Evolutionary conservation across 2,797 vertebrate genomes (phyloP).

Genomic region (Heterohyrax brucei): DNA sequence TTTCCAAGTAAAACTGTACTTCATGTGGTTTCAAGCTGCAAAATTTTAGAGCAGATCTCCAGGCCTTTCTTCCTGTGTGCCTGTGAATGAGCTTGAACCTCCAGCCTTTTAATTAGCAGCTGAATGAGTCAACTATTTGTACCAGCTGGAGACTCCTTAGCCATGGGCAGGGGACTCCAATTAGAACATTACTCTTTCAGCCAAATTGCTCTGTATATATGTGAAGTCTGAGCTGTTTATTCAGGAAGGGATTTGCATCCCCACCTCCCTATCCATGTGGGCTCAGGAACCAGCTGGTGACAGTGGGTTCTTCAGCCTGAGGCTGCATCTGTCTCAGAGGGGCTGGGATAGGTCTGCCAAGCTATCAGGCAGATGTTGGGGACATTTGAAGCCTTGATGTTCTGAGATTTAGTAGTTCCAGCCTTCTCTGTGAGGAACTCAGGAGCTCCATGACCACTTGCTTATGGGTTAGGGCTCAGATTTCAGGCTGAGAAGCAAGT

Average conservation of each 20-base stretch:
- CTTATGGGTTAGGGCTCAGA: background rate
- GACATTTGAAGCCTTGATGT: rapidly evolving
- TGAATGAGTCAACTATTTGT: background rate
- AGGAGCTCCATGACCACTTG: background rate
- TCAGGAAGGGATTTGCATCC: background rate
- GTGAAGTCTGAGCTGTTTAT: background rate
- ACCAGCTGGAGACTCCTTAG: background rate
- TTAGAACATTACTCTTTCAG: background rate
- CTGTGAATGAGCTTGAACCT: too few relatives aligned
- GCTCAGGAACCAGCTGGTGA: background rate
- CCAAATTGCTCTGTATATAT: background rate
- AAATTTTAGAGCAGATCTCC: background rate
- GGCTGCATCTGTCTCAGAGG: background rate
- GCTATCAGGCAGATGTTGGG: background rate
- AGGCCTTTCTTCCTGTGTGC: background rate
- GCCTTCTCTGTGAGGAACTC: background rate
- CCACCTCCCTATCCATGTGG: background rate
- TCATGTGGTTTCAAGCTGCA: background rate
- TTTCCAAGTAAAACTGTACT: background rate
- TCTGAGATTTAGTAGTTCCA: background rate
- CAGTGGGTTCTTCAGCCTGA: rapidly evolving
- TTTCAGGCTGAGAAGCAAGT: background rate
- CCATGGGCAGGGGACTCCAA: too few relatives aligned
- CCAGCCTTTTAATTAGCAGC: background rate
- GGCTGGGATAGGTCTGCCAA: background rate